These are phyloP conservation scores for Drepana falcataria DNA, from an alignment of 2,888 invertebrate genomes.

Conservation along the genomic window DNA sequence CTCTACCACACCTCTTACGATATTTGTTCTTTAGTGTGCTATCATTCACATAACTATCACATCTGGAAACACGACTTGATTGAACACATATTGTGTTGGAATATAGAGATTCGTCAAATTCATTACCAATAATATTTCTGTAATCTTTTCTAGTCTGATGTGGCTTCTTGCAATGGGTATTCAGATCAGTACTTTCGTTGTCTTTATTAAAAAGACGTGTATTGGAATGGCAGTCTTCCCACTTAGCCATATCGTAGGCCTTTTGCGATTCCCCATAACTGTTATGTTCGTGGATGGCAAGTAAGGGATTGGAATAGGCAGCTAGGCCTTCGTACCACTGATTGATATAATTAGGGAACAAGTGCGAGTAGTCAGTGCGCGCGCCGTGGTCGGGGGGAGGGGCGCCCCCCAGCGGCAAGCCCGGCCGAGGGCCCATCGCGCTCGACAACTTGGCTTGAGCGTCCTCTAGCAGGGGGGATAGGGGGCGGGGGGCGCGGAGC, in stretches of 20 bases:
- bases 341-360: conserved; percentile 20
- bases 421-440: conserved; percentile 10
- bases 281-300: background rate
- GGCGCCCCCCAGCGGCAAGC: background rate
- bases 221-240: background rate
- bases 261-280: background rate
- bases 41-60: conserved; percentile 31
- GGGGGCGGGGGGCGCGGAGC: conserved; percentile 16
- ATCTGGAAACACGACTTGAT: background rate
- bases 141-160: too few relatives aligned
- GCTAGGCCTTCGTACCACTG: conserved; percentile 39
- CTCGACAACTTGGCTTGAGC: background rate
- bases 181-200: background rate
- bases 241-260: background rate
- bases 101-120: too few relatives aligned
- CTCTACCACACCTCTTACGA: conserved; percentile 34
- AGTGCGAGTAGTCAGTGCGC: conserved; percentile 2
- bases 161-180: background rate
- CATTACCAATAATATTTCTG: too few relatives aligned
- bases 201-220: background rate
- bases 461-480: conserved; percentile 6
- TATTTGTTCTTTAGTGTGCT: conserved; percentile 36
- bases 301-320: conserved; percentile 14
- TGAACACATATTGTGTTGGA: too few relatives aligned
- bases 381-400: conserved; percentile 7